These are phyloP conservation scores for Aphelenchoides bicaudatus DNA, from an alignment of 2,888 invertebrate species.

Conservation along the genomic window DNA sequence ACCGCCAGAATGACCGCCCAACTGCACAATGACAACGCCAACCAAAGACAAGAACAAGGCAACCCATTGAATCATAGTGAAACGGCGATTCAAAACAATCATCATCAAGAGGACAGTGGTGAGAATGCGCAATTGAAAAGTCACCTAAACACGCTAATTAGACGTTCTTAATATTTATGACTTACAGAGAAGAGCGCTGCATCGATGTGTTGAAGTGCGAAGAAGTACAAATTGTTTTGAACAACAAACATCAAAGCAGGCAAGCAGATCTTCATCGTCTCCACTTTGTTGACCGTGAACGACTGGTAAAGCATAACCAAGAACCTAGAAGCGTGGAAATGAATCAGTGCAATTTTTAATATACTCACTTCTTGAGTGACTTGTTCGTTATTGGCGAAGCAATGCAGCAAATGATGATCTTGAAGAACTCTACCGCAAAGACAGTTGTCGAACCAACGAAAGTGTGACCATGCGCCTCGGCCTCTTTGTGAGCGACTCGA, in stretches of 20 bases:
- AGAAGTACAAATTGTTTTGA: constrained; percentile 55
- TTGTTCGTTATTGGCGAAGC: too few relatives aligned
- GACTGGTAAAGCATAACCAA: constrained; percentile 4
- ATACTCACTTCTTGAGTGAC: too few relatives aligned
- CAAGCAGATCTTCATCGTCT: constrained; percentile 41
- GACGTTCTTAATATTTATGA: too few relatives aligned
- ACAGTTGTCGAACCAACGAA: constrained; percentile 25
- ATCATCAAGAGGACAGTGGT: constrained; percentile 93
- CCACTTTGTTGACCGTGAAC: constrained; percentile 26
- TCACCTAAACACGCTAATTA: too few relatives aligned
- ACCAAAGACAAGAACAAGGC: constrained; percentile 75
- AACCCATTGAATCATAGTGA: constrained; percentile 79
- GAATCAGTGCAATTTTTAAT: too few relatives aligned
- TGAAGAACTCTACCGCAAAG: too few relatives aligned
- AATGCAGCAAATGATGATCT: too few relatives aligned
- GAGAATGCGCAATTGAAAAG: constrained; percentile 71
- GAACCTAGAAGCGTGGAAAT: background rate
- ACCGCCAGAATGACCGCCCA: constrained; percentile 17
- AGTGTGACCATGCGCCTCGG: background rate
- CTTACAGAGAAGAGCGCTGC: constrained; percentile 51
- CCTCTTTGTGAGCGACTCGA: background rate
- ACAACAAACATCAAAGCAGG: constrained; percentile 56
- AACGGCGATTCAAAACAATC: constrained; percentile 73
- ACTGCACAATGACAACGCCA: constrained; percentile 63
- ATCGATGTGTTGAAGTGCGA: constrained; percentile 51